Evolutionary conservation across 2,797 vertebrate species (phyloP).

Genomic region (Cephalopachus bancanus): DNA sequence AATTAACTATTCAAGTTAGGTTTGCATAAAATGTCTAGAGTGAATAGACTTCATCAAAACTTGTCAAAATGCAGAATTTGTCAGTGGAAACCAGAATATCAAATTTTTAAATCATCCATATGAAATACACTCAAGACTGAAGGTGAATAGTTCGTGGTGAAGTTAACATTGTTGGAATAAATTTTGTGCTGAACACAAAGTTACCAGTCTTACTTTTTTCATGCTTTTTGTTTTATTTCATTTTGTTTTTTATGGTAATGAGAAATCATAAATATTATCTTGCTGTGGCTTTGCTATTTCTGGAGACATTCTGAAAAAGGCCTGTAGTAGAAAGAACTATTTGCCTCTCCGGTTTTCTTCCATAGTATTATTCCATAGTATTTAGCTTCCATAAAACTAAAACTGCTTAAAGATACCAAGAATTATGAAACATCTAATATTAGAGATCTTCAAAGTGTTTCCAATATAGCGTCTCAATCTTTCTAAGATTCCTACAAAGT

Average conservation of each 20-base stretch:
- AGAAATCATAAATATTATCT: slow-evolving; percentile 52
- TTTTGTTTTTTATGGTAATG: slow-evolving; percentile 50
- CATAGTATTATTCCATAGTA: background rate
- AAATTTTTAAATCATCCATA: slow-evolving; percentile 72
- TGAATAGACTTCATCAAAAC: slow-evolving; percentile 82
- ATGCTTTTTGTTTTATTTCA: slow-evolving; percentile 40
- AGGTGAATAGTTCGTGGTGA: slow-evolving; percentile 75
- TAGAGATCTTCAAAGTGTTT: slow-evolving; percentile 36
- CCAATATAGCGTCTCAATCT: background rate
- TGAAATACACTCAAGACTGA: slow-evolving; percentile 54
- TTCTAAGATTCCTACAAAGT: slow-evolving; percentile 46
- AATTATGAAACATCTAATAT: slow-evolving; percentile 41
- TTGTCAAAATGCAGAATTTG: slow-evolving; percentile 81
- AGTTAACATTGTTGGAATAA: slow-evolving; percentile 72
- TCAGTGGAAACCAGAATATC: slow-evolving; percentile 74
- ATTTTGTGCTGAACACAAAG: slow-evolving; percentile 44
- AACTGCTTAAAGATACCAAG: slow-evolving; percentile 35
- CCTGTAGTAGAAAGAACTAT: background rate
- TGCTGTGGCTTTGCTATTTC: slow-evolving; percentile 20
- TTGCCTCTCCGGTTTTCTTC: slow-evolving; percentile 5
- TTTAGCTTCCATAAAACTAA: background rate
- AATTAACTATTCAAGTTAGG: slow-evolving; percentile 77
- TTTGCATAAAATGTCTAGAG: slow-evolving; percentile 79
- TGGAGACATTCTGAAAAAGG: slow-evolving; percentile 64
- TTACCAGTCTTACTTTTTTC: slow-evolving; percentile 34